Conservation (phyloP, 2,113 vertebrate species). For the Geothlypis trichas region DNA sequence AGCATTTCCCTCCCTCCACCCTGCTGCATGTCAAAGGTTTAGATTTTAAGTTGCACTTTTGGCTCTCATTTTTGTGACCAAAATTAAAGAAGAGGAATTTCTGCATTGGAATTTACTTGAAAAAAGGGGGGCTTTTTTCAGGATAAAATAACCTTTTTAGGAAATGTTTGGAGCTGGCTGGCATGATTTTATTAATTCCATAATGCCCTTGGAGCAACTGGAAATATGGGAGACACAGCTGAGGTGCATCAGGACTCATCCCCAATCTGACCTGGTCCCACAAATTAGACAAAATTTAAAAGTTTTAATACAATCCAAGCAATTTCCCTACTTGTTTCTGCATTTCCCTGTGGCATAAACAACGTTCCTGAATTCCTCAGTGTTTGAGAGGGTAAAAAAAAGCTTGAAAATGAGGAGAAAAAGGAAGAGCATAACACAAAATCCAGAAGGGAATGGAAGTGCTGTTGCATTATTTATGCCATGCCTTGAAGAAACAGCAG, state of each 20-base stretch:
- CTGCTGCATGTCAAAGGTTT: not conserved
- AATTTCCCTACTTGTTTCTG: not conserved
- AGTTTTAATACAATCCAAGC: not conserved
- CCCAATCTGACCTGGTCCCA: fast-evolving
- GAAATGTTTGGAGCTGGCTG: not conserved
- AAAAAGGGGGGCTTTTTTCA: not conserved
- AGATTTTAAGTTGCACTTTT: not conserved
- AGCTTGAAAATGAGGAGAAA: not conserved
- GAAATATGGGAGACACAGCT: not conserved
- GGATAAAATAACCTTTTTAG: not conserved
- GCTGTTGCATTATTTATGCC: not conserved
- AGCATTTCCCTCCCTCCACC: not conserved
- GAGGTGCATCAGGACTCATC: not conserved
- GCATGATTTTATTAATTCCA: not conserved
- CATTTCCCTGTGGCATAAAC: not conserved
- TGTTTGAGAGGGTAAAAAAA: not conserved
- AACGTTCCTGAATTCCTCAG: not conserved
- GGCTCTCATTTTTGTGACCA: not conserved
- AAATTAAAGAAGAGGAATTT: not conserved
- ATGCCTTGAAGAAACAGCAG: not conserved
- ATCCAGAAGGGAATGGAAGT: not conserved
- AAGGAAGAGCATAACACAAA: not conserved
- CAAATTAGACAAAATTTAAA: not conserved
- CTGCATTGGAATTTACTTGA: not conserved
- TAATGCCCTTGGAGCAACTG: not conserved